Evolutionary conservation across 2,888 invertebrate species (phyloP).

Genomic region (Achlya flavicornis): DNA sequence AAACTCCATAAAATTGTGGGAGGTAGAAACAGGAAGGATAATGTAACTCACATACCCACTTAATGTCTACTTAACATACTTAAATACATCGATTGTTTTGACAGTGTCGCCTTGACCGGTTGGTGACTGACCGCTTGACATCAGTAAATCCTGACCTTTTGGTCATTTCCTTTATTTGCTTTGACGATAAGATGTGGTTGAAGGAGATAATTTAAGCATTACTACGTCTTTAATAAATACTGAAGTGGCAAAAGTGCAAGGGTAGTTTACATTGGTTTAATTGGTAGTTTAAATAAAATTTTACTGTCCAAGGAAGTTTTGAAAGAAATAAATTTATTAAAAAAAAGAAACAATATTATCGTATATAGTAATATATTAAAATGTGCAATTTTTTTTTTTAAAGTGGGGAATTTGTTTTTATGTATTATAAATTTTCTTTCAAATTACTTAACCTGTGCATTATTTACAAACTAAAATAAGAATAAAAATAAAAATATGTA

Average conservation of each 20-base stretch:
- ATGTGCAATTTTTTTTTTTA: too few relatives aligned
- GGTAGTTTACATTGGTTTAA: not conserved
- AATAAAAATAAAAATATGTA: too few relatives aligned
- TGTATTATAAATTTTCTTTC: too few relatives aligned
- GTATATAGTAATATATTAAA: too few relatives aligned
- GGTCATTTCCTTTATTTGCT: slow-evolving; percentile 67
- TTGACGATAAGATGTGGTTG: slow-evolving; percentile 33
- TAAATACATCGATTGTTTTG: slow-evolving; percentile 44
- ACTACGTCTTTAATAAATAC: not conserved
- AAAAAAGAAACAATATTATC: too few relatives aligned
- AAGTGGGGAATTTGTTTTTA: too few relatives aligned
- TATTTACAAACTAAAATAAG: too few relatives aligned
- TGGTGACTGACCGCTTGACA: slow-evolving; percentile 52
- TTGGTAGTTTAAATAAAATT: not conserved
- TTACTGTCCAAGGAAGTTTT: not conserved
- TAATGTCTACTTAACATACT: not conserved
- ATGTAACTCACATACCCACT: not conserved
- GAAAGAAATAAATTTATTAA: not conserved
- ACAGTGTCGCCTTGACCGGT: slow-evolving; percentile 61
- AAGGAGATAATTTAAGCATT: not conserved
- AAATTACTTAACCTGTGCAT: too few relatives aligned
- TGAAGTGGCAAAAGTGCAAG: not conserved
- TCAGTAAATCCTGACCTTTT: slow-evolving; percentile 63
- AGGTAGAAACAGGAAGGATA: not conserved
- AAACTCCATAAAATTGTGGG: too few relatives aligned